Evolutionary conservation across 2,888 invertebrate species (phyloP).

Genomic region (Ferdinandea cuprea): DNA sequence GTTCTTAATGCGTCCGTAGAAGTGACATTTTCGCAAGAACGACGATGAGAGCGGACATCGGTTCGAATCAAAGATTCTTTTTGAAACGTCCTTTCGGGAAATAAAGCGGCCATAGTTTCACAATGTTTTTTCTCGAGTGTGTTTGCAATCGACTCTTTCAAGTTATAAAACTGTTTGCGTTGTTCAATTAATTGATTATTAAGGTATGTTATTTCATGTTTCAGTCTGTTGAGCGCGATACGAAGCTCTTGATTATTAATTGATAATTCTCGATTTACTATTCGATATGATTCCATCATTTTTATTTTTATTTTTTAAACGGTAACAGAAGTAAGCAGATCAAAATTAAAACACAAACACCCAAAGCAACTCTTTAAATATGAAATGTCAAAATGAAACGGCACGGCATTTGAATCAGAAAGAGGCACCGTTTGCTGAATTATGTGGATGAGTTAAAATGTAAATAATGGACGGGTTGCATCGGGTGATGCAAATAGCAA

Average conservation of each 20-base stretch:
- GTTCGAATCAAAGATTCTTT: conserved; percentile 8
- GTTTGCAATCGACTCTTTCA: conserved; percentile 42
- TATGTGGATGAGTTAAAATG: no score
- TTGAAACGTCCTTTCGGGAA: conserved; percentile 23
- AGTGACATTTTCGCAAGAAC: conserved; percentile 37
- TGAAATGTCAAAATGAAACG: no score
- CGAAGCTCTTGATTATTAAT: conserved; percentile 63
- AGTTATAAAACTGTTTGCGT: conserved; percentile 43
- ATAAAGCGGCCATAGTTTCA: conserved; percentile 47
- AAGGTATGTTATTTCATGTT: conserved; percentile 51
- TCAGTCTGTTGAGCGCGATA: conserved; percentile 47
- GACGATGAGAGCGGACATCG: conserved; percentile 32
- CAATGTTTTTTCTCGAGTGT: conserved; percentile 38
- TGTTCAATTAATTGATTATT: conserved; percentile 52
- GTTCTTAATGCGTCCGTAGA: conserved; percentile 30
- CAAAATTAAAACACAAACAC: conserved; percentile 28
- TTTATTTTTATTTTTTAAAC: not conserved
- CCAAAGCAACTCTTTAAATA: no score
- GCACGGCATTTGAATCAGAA: no score
- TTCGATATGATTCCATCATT: conserved; percentile 66
- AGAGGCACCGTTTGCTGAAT: no score
- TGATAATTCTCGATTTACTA: conserved; percentile 59
- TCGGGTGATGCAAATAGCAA: no score
- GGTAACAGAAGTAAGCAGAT: not conserved
- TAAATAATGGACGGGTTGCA: no score